A percentile compares a stretch with the other conserved stretches of the same genome.
phyloP scores from a whole-genome alignment of 2,797 vertebrate genomes.

The Hydrocynus forskahlii region DNA sequence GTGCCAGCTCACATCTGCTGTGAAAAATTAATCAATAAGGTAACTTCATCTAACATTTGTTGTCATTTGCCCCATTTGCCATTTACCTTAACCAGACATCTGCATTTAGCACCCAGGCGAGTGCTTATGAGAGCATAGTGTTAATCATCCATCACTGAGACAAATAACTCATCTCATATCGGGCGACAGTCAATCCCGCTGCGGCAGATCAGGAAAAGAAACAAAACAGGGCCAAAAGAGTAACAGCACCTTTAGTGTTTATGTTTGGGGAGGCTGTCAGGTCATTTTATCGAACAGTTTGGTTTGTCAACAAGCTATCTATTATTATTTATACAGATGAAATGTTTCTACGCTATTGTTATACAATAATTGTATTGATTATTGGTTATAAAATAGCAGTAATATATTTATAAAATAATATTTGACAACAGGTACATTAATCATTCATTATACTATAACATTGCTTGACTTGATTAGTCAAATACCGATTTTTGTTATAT shows the following conservation, averaged over 20 bases:
- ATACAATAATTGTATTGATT: too few species aligned
- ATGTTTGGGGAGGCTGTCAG: too few species aligned
- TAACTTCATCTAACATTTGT: not conserved
- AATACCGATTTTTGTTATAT: too few species aligned
- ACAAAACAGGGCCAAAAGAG: slow-evolving; percentile 37
- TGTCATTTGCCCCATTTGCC: slow-evolving; percentile 4
- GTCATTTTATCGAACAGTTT: too few species aligned
- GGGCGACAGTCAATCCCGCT: slow-evolving; percentile 27
- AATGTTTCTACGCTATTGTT: too few species aligned
- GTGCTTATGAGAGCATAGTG: slow-evolving; percentile 19
- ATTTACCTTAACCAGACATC: slow-evolving; percentile 21
- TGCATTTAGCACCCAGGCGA: slow-evolving; percentile 20
- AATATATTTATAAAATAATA: too few species aligned
- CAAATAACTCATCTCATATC: slow-evolving; percentile 24
- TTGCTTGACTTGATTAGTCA: too few species aligned
- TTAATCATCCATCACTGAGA: slow-evolving; percentile 33
- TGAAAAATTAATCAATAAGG: slow-evolving; percentile 1
- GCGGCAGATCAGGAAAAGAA: slow-evolving; percentile 35
- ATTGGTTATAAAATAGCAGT: too few species aligned
- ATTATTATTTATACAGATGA: too few species aligned
- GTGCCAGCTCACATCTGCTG: not conserved
- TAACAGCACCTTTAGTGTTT: slow-evolving; percentile 22
- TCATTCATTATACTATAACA: too few species aligned
- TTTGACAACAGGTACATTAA: too few species aligned
- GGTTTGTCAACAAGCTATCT: too few species aligned